Base-by-base conservation (phyloP, 2,888 invertebrate genomes). In the Ectropis crepuscularia region DNA sequence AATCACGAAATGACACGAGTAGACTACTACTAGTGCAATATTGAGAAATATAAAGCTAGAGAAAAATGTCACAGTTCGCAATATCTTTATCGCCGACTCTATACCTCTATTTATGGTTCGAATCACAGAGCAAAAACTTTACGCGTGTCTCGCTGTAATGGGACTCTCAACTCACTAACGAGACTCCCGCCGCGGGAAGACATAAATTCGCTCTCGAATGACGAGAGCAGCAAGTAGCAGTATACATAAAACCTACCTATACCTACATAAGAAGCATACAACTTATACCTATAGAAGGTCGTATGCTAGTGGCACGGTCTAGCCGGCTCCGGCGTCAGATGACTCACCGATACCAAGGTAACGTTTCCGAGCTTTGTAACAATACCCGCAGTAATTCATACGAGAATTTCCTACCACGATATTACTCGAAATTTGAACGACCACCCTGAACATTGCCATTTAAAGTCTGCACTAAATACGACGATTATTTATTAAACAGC, bases 261-360 rank as follows among this genome's bases (percentile, higher is more conserved):
- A 67, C 53, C 53, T 57, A 67, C 53, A 54, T 57, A 65, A 50
- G 66, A 66, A 50, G 50, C n/a, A 38, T 51, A 50, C 10, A 10
- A 70, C 57, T 58, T 65, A 64, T 62, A 61, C 57, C 16, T 6
- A n/a, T 39, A 68, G 61, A 67, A 67, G 63, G 69, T 55, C 63
- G 65, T 65, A 54, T 65, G 6, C 54, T 58, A 67, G 57, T 36
- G 37, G 61, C 46, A 61, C 54, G 58, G 78, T 80, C 83, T 85
- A 84, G 87, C 82, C 80, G 82, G 81, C 85, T 82, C 73, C 81
- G 78, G 75, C 80, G 78, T 63, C 80, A 74, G 76, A 81, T 90
- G 90, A 90, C 81, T 90, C 90, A 90, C 78, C 72, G 74, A 76
- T 76, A 78, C 73, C 79, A 78, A 81, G 80, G 79, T 78, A 78